phyloP scores from a whole-genome alignment of 2,888 invertebrate species.

The Drosophila phalerata region DNA sequence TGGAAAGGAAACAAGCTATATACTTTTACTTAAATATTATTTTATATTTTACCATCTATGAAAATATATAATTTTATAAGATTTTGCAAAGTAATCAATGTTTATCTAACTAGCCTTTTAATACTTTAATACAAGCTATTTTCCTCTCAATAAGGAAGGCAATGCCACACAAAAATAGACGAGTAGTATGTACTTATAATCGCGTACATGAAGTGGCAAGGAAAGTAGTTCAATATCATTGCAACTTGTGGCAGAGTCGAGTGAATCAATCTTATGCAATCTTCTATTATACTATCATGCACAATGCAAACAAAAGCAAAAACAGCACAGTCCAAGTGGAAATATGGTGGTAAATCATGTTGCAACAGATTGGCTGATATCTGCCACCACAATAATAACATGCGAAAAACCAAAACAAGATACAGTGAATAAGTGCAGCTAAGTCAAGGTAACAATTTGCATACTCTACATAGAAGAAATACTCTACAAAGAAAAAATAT shows the following conservation, averaged over 20 bases:
- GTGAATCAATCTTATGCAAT: conserved; percentile 54
- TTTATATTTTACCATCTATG: not conserved
- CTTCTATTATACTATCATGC: conserved; percentile 21
- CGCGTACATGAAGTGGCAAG: not conserved
- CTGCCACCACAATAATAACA: conserved; percentile 46
- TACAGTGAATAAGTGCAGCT: not conserved
- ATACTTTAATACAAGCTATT: not conserved
- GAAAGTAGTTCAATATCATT: conserved; percentile 61
- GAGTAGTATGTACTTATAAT: not conserved
- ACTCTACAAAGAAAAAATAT: not conserved
- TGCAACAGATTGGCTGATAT: conserved; percentile 53
- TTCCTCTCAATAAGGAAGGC: conserved; percentile 1
- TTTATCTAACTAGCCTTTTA: not conserved
- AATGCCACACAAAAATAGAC: conserved; percentile 7
- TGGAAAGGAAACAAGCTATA: not conserved
- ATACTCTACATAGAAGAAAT: not conserved
- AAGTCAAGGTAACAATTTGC: not conserved
- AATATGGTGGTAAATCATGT: conserved; percentile 37
- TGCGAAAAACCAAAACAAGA: conserved; percentile 4
- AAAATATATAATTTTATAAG: not conserved
- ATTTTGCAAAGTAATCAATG: not conserved
- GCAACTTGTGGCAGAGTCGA: conserved; percentile 20
- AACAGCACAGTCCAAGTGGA: conserved; percentile 37
- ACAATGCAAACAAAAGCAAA: conserved; percentile 27
- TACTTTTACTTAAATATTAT: too few species aligned